phyloP scores from a whole-genome alignment of 2,113 vertebrate genomes.

The Odontophorus gujanensis region DNA sequence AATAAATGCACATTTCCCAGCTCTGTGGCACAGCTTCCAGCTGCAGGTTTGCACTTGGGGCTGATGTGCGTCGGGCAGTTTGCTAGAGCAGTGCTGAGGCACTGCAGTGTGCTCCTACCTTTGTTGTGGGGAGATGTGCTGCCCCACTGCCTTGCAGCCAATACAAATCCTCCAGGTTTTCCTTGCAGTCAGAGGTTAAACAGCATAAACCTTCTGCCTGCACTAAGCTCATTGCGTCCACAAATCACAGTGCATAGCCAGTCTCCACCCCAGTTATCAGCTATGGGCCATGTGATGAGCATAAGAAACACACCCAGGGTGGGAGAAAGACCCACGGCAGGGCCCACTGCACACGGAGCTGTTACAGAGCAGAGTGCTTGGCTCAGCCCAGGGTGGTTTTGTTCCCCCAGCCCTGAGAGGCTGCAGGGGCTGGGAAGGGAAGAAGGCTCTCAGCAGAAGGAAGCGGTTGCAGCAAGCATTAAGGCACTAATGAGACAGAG shows the following conservation, averaged over 20 bases:
- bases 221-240: not conserved
- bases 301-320: accelerated
- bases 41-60: not conserved
- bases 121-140: not conserved
- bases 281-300: accelerated
- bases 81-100: too few relatives aligned
- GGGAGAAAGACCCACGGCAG: not conserved
- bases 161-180: not conserved
- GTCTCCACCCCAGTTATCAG: not conserved
- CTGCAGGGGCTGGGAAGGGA: not conserved
- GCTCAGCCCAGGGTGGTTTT: not conserved
- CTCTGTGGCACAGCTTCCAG: constrained; percentile 4
- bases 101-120: not conserved
- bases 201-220: not conserved
- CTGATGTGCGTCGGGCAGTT: accelerated
- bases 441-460: not conserved
- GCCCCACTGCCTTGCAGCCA: not conserved
- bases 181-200: not conserved
- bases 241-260: not conserved
- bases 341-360: not conserved
- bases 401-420: not conserved
- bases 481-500: constrained; percentile 33
- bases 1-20: constrained; percentile 52
- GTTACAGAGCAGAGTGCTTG: not conserved
- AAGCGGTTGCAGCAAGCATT: not conserved